Evolutionary conservation across 2,888 invertebrate genomes (phyloP).

Genomic region (Parascotia fuliginaria): DNA sequence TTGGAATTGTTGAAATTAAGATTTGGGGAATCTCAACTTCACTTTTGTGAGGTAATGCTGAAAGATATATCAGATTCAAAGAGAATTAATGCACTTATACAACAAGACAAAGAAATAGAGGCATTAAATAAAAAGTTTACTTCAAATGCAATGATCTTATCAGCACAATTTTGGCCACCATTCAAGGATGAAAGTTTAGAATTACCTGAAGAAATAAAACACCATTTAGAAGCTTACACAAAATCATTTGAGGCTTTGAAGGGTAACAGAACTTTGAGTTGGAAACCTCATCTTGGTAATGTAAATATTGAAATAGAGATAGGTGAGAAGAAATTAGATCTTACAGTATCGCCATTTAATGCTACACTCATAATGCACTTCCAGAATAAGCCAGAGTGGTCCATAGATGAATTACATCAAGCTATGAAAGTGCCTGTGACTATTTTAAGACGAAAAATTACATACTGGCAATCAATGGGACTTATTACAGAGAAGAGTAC

Average conservation of each 20-base stretch:
- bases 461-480: conserved; percentile 98
- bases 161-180: conserved; percentile 99
- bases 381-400: conserved; percentile 94
- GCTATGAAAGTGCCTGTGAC: conserved; percentile 95
- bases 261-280: conserved; percentile 95
- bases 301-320: conserved; percentile 96
- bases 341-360: conserved; percentile 96
- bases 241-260: conserved; percentile 95
- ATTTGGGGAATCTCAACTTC: conserved; percentile 98
- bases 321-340: conserved; percentile 90
- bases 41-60: conserved; percentile 99
- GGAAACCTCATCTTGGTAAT: conserved; percentile 97
- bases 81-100: conserved; percentile 94
- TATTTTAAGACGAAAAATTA: conserved; percentile 93
- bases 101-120: conserved; percentile 88
- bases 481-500: conserved; percentile 91
- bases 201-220: conserved; percentile 92
- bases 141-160: conserved; percentile 93
- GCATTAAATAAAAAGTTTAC: conserved; percentile 68
- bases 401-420: conserved; percentile 93
- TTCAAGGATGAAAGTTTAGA: conserved; percentile 97
- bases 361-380: conserved; percentile 98
- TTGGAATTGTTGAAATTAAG: conserved; percentile 96
- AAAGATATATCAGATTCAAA: conserved; percentile 98
- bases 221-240: conserved; percentile 94